Evolutionary conservation across 2,113 vertebrate genomes (phyloP).

Genomic region (Bubalus kerabau): DNA sequence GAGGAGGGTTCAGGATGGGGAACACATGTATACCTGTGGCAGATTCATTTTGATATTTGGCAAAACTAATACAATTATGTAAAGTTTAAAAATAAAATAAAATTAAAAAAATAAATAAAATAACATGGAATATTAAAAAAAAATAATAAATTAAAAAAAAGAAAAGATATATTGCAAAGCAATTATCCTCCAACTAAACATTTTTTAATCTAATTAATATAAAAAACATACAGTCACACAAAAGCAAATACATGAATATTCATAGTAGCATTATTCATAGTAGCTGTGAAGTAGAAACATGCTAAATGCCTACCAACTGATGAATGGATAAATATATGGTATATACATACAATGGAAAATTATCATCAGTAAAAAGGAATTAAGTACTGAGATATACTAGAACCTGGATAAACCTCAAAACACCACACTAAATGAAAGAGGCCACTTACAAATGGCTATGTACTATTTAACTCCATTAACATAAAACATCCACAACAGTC

Average conservation of each 20-base stretch:
- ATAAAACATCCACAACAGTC: background rate
- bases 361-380: background rate
- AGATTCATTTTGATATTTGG: no score
- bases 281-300: background rate
- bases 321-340: background rate
- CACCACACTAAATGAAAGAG: background rate
- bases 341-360: background rate
- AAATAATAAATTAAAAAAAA: background rate
- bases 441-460: background rate
- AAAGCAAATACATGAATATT: background rate
- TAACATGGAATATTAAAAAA: no score
- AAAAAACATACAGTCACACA: background rate
- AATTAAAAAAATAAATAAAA: no score
- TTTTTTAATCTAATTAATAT: background rate
- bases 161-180: background rate
- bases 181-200: background rate
- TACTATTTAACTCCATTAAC: background rate
- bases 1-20: no score
- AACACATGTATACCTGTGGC: no score
- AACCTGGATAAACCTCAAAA: background rate
- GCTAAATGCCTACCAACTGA: background rate
- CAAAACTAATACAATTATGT: no score
- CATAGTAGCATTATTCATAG: background rate
- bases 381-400: background rate
- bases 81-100: no score